phyloP scores from a whole-genome alignment of 1,140 invertebrate genomes.

The Aphelinus atriplicis region DNA sequence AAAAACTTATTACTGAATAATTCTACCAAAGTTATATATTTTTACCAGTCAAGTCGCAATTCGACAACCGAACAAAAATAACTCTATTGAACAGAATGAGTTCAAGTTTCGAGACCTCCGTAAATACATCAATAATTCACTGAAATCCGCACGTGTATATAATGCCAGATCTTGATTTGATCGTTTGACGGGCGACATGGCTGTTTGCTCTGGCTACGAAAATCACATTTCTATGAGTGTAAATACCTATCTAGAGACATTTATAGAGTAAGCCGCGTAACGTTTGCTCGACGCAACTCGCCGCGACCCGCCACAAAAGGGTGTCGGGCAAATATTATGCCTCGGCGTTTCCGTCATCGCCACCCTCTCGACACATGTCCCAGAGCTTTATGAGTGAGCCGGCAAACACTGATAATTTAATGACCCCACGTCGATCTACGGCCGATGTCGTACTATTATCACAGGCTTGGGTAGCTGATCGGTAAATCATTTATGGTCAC shows the following conservation, averaged over 20 bases:
- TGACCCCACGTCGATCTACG: conserved; percentile 4
- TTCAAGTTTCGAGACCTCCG: not conserved
- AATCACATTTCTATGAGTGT: conserved; percentile 13
- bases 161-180: not conserved
- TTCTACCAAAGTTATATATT: no score
- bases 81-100: no score
- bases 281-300: conserved; percentile 6
- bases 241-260: not conserved
- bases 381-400: not conserved
- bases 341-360: conserved; percentile 25
- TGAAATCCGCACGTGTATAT: not conserved
- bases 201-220: conserved; percentile 10
- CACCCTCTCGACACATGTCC: not conserved
- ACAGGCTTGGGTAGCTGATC: conserved; percentile 1
- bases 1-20: no score
- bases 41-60: no score
- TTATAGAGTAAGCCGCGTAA: not conserved
- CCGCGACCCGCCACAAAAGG: conserved; percentile 1
- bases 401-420: not conserved
- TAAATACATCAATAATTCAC: conserved; percentile 11
- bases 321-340: conserved; percentile 31
- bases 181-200: conserved; percentile 4
- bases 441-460: not conserved
- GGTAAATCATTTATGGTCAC: not conserved
- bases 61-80: no score